Evolutionary conservation across 2,888 invertebrate genomes (phyloP), one percentile per base, ranked within the genome.

Genomic region (Pheosia tremula): DNA sequence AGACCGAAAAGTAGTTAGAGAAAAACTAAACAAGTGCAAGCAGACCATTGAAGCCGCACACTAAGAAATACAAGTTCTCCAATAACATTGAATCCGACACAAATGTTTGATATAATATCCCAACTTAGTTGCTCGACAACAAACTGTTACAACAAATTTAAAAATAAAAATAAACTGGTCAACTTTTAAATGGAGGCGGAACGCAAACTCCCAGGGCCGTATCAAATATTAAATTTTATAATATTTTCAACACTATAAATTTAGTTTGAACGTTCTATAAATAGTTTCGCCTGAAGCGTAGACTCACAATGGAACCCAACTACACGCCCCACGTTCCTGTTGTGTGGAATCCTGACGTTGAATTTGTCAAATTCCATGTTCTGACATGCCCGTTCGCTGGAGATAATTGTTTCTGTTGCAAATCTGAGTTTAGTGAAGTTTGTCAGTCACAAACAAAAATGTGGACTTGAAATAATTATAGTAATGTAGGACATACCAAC

Each of bases 181-280:
- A 72, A 69, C 59, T 72, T 63, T 57, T 24, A 59, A 55, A 55
- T 64, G 24, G 24, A 24, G 24, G 1, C 24, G 24, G 24, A 24
- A 24, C 24, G 24, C 24, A 24, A 24, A 24, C 24, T 24, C 24
- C 24, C 24, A 24, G 24, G 69, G 60, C 59, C 61, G 60, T 69
- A 69, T 72, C 66, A 72, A 72, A 72, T 67, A 64, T 64, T 56
- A 24, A 69, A 72, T 72, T 69, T 68, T 65, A 64, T 66, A 71
- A 56, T 67, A 69, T 67, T 69, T 72, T 63, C 66, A 68, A 64
- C 63, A 60, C 62, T 66, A 57, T 62, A 67, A 61, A 53, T 67
- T 54, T 55, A 58, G 59, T 66, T 69, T 62, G 62, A 71, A 61
- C 41, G 57, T 47, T 54, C 57, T 56, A 52, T 59, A 53, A 59